Base-by-base conservation (phyloP, 2,113 vertebrate genomes). In the Boulengeromyrus knoepffleri region DNA sequence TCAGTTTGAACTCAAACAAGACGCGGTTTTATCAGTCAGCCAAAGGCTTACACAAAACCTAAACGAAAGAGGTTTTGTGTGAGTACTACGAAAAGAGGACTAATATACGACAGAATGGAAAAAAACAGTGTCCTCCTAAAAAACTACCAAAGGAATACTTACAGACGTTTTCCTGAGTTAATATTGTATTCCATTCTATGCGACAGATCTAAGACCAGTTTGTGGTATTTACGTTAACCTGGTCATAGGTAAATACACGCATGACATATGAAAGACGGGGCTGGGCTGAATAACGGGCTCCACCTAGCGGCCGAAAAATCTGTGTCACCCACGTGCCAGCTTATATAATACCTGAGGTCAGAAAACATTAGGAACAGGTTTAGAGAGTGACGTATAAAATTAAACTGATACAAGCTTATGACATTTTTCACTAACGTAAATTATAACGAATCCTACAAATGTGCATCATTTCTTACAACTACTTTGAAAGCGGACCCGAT, bases 231-330 rank as follows among this genome's bases (percentile, higher is more conserved):
- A 24, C 6, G 21, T 58, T 58, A 58, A 58, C 31, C 70, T 77
- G 74, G 12, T 19, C 36, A 77, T 36, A 80, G 36, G 36, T 80
- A 15, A 80, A 17, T 36, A 80, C 74, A 39, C 74, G 0, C 74
- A 36, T 36, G 74, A 80, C 5, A 80, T 15, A 80, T 19, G 13
- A 19, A 17, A n/a, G 31, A 80, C n/a, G 1, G 17, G 74, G 47
- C 46, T 87, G 50, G 50, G 24, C 49, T 87, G 74, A 42, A 74
- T 89, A 52, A 53, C 39, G 74, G 50, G 24, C 53, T 24, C 88
- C 88, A 39, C 53, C 88, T 89, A 84, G 88, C 39, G 88, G 50
- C 21, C 5, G 88, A 45, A 45, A 83, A 89, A 52, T 80, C 36
- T 6, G 46, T 39, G 70, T 50, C 66, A 77, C 31, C 62, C 49